Percentiles rank a stretch among this genome's conserved stretches.
These are phyloP conservation scores for Drosophila lacertosa DNA, from an alignment of 1,140 invertebrate species.

Conservation along the genomic window DNA sequence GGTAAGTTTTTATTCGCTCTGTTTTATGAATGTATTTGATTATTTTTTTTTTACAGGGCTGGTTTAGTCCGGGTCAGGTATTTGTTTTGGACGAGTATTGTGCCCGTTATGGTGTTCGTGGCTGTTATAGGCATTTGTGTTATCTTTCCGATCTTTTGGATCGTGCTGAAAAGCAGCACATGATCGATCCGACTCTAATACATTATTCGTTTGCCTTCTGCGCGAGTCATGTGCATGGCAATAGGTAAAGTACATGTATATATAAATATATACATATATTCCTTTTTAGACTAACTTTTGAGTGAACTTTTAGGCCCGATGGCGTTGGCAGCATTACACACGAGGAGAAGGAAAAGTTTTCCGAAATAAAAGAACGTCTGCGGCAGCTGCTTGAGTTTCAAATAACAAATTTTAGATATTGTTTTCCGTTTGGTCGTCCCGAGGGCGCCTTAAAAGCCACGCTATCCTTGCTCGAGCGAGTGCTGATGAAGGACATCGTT, in stretches of 20 bases:
- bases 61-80: conserved; percentile 99
- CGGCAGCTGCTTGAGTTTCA: conserved; percentile 97
- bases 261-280: neutral
- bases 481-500: conserved; percentile 99
- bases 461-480: conserved; percentile 96
- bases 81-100: conserved; percentile 99
- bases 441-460: conserved; percentile 99
- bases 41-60: conserved; percentile 88
- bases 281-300: neutral
- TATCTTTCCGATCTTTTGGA: conserved; percentile 98
- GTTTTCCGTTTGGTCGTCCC: conserved; percentile 99
- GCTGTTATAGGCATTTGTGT: conserved; percentile 97
- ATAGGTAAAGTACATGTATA: conserved; percentile 83
- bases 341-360: conserved; percentile 99
- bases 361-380: conserved; percentile 97
- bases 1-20: conserved; percentile 86
- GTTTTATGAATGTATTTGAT: neutral
- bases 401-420: conserved; percentile 99
- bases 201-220: conserved; percentile 99
- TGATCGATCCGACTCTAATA: conserved; percentile 99
- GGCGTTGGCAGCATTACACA: conserved; percentile 98
- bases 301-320: conserved; percentile 90
- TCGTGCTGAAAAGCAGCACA: conserved; percentile 94
- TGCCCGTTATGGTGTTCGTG: conserved; percentile 97
- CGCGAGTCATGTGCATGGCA: conserved; percentile 99